These are phyloP conservation scores for Chauna torquata DNA, from an alignment of 2,113 vertebrate species.

Conservation along the genomic window DNA sequence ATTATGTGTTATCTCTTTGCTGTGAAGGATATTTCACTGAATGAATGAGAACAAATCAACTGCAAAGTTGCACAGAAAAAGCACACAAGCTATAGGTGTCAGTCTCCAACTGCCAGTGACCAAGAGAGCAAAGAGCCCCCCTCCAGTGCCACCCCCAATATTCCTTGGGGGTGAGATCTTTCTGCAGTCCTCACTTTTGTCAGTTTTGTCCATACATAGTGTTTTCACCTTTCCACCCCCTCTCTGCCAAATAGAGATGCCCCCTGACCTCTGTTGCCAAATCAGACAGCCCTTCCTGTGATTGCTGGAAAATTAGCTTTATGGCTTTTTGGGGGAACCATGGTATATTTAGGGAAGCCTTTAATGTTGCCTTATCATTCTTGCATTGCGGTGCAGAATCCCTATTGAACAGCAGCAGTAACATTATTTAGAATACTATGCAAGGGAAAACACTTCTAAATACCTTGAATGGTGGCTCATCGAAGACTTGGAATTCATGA, in stretches of 20 bases:
- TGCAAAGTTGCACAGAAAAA: not conserved
- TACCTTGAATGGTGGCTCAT: not conserved
- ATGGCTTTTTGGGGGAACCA: not conserved
- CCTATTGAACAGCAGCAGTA: not conserved
- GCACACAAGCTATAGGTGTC: not conserved
- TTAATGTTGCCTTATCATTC: not conserved
- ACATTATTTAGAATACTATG: not conserved
- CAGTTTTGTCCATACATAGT: not conserved
- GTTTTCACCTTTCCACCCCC: not conserved
- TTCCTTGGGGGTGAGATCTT: not conserved
- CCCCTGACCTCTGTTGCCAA: not conserved
- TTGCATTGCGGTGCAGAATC: not conserved
- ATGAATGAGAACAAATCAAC: slow-evolving; percentile 13
- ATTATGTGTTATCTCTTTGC: not conserved
- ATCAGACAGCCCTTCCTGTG: not conserved
- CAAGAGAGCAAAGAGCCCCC: not conserved
- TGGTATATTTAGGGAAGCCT: not conserved
- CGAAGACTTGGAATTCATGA: not conserved
- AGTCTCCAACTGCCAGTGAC: not conserved
- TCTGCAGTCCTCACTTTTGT: not conserved
- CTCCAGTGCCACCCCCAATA: not conserved
- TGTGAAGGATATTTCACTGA: not conserved
- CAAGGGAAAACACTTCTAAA: not conserved
- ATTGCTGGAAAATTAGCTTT: not conserved
- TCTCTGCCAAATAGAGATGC: not conserved